These are phyloP conservation scores for Ophion obscuratus DNA, from an alignment of 2,888 invertebrate species.

Conservation along the genomic window DNA sequence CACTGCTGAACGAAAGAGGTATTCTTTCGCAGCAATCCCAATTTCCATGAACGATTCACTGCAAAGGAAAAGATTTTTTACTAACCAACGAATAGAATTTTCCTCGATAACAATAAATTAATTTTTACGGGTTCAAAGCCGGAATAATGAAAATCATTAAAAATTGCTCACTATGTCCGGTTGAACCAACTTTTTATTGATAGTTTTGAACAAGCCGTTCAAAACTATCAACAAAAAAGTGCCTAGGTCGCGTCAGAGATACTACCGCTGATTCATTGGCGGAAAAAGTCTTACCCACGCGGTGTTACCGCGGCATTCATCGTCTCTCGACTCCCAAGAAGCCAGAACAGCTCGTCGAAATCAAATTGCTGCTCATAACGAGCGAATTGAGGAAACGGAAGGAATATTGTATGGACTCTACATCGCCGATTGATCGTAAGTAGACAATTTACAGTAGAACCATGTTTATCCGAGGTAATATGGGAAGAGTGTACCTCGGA, in stretches of 20 bases:
- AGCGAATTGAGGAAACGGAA: no score
- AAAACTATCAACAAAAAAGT: not conserved
- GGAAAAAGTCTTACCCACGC: not conserved
- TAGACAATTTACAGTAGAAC: no score
- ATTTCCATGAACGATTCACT: slow-evolving; percentile 8
- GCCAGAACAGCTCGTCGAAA: no score
- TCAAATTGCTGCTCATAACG: no score
- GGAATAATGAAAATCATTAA: not conserved
- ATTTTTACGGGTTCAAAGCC: not conserved
- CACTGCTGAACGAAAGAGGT: not conserved
- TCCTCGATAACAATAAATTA: not conserved
- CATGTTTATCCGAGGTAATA: no score
- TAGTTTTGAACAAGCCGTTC: not conserved
- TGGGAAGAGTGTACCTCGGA: no score
- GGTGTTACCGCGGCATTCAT: not conserved
- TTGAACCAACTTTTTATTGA: not conserved
- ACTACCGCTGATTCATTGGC: not conserved
- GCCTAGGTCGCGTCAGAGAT: not conserved
- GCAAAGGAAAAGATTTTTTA: not conserved
- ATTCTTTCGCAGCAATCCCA: not conserved
- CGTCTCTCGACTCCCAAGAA: not conserved
- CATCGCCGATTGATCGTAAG: no score
- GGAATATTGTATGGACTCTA: no score
- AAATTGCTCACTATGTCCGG: not conserved
- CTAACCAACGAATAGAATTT: not conserved